Evolutionary conservation across 2,888 invertebrate genomes (phyloP), one percentile per base, ranked within the genome.

Genomic region (Melieria picta): DNA sequence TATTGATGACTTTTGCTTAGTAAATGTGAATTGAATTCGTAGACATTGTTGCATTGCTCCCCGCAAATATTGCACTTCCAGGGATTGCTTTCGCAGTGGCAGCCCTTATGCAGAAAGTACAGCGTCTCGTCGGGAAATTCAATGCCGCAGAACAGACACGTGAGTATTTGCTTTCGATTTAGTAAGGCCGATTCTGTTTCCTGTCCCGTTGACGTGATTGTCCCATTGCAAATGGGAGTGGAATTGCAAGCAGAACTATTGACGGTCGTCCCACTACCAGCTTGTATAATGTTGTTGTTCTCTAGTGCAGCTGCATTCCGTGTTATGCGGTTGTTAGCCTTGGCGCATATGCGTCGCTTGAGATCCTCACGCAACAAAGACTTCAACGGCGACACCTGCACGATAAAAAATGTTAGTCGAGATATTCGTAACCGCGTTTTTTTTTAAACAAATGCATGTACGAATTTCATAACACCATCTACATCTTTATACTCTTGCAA

Each of bases 41-140:
- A 98, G 69, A 97, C 94, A 85, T 97, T 96, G 87, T 93, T 93
- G 88, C 96, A 96, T 85, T 94, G 93, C 87, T 96, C 95, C 64
- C 98, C 98, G 87, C 98, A 99, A 80, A 98, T 95, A 88, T 98
- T 98, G 88, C 98, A 98, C 88, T 97, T 97, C 91, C 91, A 98
- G 0, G 98, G 98, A 88, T 98, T 97, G 78, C 95, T 94, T 85
- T 97, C 96, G 79, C 97, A 97, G 89, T 99, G 98, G 86, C 98
- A 96, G 78, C 98, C 98, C 89, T 98, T 98, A 89, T 99, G 98
- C 77, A 99, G 90, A 88, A 98, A 96, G 88, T 97, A 98, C 71
- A 98, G 90, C 0, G 98, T 98, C 84, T 96, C 95, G 88, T 99
- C 98, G 52, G 96, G 96, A 88, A 97, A 99, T 63, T 94, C 92